A percentile compares a stretch with the other conserved stretches of the same genome.
Evolutionary conservation across 1,140 invertebrate species (phyloP).

Genomic region (Papilio polyxenes): DNA sequence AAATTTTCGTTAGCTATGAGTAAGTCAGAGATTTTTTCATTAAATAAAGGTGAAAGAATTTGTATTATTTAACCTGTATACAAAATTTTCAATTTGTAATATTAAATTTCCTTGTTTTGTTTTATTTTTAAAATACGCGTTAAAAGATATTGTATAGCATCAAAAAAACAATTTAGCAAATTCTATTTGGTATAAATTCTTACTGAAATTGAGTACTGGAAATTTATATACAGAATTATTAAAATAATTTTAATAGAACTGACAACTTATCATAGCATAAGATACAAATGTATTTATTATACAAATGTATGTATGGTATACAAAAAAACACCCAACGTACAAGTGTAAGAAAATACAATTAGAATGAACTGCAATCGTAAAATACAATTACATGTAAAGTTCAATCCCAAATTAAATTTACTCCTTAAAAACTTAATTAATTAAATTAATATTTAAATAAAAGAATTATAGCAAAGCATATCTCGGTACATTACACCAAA

Average conservation of each 20-base stretch:
- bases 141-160: constrained; percentile 9
- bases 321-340: neutral
- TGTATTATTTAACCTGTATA: neutral
- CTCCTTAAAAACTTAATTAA: neutral
- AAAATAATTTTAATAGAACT: neutral
- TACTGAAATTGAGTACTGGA: neutral
- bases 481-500: constrained; percentile 16
- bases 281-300: too few species aligned
- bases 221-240: neutral
- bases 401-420: neutral
- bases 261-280: neutral
- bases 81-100: neutral
- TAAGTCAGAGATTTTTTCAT: neutral
- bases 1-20: neutral
- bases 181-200: constrained; percentile 3
- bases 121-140: neutral
- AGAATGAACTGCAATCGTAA: neutral
- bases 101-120: neutral
- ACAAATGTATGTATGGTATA: too few species aligned
- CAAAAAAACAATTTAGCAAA: neutral
- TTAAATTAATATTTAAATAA: constrained; percentile 9
- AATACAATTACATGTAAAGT: neutral
- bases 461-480: neutral
- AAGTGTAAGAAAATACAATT: constrained; percentile 3
- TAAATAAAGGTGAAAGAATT: neutral